Evolutionary conservation across 2,113 vertebrate species (phyloP).

Genomic region (Odobenus rosmarus): DNA sequence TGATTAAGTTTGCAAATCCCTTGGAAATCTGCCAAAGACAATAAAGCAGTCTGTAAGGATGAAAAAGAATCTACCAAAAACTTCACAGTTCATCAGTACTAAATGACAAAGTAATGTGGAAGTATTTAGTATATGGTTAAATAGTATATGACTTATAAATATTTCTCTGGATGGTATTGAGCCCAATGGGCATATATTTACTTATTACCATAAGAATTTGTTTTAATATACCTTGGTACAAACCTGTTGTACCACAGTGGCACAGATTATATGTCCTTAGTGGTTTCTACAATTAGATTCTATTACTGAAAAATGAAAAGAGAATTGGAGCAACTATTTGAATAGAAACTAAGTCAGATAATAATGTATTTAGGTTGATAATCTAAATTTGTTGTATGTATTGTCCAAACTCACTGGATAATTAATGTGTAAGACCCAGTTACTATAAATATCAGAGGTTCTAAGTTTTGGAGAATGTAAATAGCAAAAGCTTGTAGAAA

Average conservation of each 20-base stretch:
- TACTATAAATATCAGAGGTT: slow-evolving; percentile 3
- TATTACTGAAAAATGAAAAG: slow-evolving; percentile 40
- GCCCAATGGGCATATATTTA: background rate
- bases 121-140: background rate
- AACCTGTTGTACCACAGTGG: background rate
- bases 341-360: slow-evolving; percentile 47
- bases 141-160: background rate
- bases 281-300: slow-evolving; percentile 32
- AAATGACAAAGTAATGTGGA: background rate
- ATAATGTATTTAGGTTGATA: slow-evolving; percentile 1
- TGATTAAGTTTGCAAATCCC: background rate
- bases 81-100: background rate
- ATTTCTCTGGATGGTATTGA: background rate
- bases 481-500: background rate
- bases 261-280: background rate
- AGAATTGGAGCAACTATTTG: slow-evolving; percentile 26
- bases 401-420: background rate
- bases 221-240: background rate
- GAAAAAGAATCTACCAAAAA: slow-evolving; percentile 1
- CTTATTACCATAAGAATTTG: background rate
- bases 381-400: background rate
- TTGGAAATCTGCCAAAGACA: slow-evolving; percentile 30
- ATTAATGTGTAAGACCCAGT: slow-evolving; percentile 6
- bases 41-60: background rate
- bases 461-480: background rate